Conservation (phyloP, 1,140 invertebrate genomes). For the Tetranychus urticae region DNA sequence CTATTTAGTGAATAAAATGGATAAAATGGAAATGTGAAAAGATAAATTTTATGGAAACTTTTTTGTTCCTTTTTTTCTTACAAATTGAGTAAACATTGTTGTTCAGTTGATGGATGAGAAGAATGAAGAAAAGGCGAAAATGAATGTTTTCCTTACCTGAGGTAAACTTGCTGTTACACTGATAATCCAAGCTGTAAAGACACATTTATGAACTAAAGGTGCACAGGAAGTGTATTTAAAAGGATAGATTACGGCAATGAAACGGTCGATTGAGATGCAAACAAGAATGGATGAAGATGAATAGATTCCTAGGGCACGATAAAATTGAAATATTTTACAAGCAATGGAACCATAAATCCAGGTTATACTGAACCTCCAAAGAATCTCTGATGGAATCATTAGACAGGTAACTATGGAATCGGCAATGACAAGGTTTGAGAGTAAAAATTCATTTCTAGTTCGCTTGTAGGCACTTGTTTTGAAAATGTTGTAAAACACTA, state of each 20-base stretch:
- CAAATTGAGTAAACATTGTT: no score
- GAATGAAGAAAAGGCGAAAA: conserved; percentile 41
- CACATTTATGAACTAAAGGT: background rate
- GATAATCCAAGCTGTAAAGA: background rate
- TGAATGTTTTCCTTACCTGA: conserved; percentile 42
- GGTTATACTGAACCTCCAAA: conserved; percentile 44
- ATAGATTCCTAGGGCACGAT: conserved; percentile 48
- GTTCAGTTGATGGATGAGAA: no score
- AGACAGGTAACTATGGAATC: background rate
- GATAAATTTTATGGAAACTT: no score
- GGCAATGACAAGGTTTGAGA: background rate
- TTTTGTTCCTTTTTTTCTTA: no score
- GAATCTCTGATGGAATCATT: conserved; percentile 19
- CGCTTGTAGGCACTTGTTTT: background rate
- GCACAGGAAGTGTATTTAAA: background rate
- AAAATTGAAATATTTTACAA: conserved; percentile 44
- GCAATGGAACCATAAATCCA: conserved; percentile 46
- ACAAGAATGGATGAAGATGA: conserved; percentile 49
- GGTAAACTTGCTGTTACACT: background rate
- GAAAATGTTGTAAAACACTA: background rate
- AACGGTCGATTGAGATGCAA: conserved; percentile 41
- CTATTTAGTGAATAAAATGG: no score
- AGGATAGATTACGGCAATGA: conserved; percentile 6
- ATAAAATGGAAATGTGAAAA: no score
- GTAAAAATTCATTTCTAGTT: background rate